Percentiles rank a stretch among this genome's conserved stretches.
These are phyloP conservation scores for Balaeniceps rex DNA, from an alignment of 2,113 vertebrate species.

Conservation along the genomic window DNA sequence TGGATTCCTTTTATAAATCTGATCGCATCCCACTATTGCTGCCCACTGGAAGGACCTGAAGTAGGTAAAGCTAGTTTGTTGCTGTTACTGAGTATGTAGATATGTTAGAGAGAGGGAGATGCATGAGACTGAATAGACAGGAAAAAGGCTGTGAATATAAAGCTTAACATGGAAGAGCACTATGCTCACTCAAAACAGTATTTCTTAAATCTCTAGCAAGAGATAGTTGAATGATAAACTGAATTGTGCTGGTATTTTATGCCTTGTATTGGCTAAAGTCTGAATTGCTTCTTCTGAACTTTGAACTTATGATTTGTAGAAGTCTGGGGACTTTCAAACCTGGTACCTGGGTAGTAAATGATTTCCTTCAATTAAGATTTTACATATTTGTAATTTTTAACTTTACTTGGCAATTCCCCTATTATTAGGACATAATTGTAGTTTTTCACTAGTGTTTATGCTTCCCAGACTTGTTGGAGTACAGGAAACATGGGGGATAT, in stretches of 20 bases:
- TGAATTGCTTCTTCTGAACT: background rate
- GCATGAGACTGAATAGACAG: background rate
- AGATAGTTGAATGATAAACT: background rate
- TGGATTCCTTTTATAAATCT: background rate
- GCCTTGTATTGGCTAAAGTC: background rate
- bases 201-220: background rate
- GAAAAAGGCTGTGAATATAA: background rate
- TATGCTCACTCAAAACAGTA: background rate
- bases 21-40: background rate
- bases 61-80: background rate
- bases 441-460: background rate
- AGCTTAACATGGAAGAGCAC: background rate
- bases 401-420: background rate
- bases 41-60: background rate
- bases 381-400: background rate
- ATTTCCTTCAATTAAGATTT: background rate
- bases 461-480: slow-evolving; percentile 1
- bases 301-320: background rate
- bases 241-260: background rate
- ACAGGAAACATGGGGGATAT: slow-evolving; percentile 6
- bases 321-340: background rate
- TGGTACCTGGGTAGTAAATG: background rate
- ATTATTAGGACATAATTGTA: background rate
- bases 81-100: background rate
- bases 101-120: background rate